phyloP scores from a whole-genome alignment of 2,113 vertebrate genomes.

The Chascanopsetta lugubris region DNA sequence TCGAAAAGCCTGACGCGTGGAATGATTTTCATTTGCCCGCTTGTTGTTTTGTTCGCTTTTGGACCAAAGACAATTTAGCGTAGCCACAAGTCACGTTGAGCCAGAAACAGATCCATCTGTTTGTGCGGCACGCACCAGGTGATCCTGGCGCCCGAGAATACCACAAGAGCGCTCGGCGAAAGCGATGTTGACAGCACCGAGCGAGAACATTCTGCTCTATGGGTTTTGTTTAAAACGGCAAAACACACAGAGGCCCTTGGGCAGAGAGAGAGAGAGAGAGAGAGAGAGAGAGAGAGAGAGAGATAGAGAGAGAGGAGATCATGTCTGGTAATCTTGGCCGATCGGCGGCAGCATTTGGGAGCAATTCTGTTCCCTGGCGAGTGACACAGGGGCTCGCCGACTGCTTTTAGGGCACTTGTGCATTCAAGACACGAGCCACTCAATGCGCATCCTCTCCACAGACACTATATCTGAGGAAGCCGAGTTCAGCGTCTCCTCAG shows the following conservation, averaged over 20 bases:
- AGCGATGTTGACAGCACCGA: constrained; percentile 9
- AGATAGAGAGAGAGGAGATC: constrained; percentile 40
- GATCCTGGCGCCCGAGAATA: neutral
- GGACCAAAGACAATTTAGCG: constrained; percentile 5
- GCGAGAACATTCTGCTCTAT: constrained; percentile 33
- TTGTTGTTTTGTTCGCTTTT: constrained; percentile 18
- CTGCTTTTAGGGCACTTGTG: constrained; percentile 60
- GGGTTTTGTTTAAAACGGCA: constrained; percentile 6
- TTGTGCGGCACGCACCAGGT: constrained; percentile 5
- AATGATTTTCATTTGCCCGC: neutral
- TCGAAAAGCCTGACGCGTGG: neutral
- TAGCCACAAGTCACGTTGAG: constrained; percentile 9
- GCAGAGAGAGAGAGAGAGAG: neutral
- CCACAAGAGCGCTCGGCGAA: constrained; percentile 6
- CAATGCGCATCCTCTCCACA: constrained; percentile 48
- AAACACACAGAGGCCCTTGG: constrained; percentile 5
- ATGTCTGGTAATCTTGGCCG: constrained; percentile 41
- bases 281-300: constrained; percentile 11
- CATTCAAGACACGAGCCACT: constrained; percentile 61
- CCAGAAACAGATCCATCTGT: constrained; percentile 9
- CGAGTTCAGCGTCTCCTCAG: constrained; percentile 23
- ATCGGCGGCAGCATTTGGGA: constrained; percentile 69
- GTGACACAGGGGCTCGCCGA: constrained; percentile 33
- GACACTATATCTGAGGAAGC: constrained; percentile 59
- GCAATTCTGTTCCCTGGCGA: constrained; percentile 63